These are phyloP conservation scores for Cyprinus carpio DNA, from an alignment of 2,113 vertebrate genomes.

Conservation along the genomic window DNA sequence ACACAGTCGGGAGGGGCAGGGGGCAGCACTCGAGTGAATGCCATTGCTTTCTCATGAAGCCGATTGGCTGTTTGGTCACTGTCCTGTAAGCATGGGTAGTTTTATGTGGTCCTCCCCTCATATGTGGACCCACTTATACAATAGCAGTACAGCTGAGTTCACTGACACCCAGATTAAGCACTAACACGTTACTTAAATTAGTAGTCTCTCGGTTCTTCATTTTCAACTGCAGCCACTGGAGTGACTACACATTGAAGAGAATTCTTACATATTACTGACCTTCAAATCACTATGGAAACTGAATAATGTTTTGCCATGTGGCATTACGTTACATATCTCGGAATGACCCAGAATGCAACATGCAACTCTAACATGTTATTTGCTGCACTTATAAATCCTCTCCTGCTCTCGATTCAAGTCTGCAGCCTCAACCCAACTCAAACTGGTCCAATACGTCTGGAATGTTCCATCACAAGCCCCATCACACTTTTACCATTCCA, in stretches of 20 bases:
- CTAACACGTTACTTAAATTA: not conserved
- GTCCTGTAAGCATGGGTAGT: conserved; percentile 41
- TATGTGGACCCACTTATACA: conserved; percentile 31
- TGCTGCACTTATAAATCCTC: not conserved
- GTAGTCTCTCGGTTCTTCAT: conserved; percentile 11
- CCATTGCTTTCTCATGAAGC: conserved; percentile 75
- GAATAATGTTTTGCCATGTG: not conserved
- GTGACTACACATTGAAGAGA: not conserved
- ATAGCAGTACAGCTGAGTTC: conserved; percentile 3
- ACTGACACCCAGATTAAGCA: not conserved
- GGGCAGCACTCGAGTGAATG: conserved; percentile 63
- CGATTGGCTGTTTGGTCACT: conserved; percentile 57
- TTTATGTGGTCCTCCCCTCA: conserved; percentile 54
- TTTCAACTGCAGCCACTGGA: not conserved
- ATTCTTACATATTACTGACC: not conserved
- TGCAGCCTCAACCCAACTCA: not conserved
- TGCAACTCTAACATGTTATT: conserved; percentile 26
- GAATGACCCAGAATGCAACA: conserved; percentile 4
- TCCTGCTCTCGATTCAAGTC: not conserved
- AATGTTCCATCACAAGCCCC: not conserved
- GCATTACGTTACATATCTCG: not conserved
- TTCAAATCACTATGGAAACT: conserved; percentile 2
- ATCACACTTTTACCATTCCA: conserved; percentile 1
- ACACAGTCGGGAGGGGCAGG: conserved; percentile 51
- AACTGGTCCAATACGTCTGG: conserved; percentile 19